Percentiles rank a stretch among this genome's conserved stretches.
Conservation (phyloP, 2,113 vertebrate species). For the Anas platyrhynchos region DNA sequence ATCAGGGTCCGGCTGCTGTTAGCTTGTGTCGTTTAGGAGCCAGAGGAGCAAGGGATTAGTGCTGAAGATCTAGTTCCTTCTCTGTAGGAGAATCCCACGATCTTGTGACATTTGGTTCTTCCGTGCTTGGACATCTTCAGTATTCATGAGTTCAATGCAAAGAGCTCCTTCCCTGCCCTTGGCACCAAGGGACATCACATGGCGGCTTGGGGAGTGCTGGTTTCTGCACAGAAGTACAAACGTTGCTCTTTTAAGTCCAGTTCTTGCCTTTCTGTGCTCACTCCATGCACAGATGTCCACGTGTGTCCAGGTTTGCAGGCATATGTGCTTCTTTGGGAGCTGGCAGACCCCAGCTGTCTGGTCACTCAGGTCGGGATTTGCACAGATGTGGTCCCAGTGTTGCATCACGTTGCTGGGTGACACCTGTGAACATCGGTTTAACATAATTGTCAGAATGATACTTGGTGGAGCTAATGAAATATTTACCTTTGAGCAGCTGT, state of each 20-base stretch:
- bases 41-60: not conserved
- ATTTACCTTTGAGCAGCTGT: slow-evolving; percentile 53
- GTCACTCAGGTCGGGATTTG: rapidly evolving
- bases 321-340: not conserved
- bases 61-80: not conserved
- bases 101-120: not conserved
- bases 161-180: not conserved
- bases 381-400: rapidly evolving
- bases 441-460: not conserved
- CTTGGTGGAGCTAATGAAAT: slow-evolving; percentile 33
- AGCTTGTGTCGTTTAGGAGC: not conserved
- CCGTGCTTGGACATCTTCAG: not conserved
- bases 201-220: not conserved
- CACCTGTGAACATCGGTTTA: not conserved
- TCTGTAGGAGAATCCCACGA: not conserved
- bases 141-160: not conserved
- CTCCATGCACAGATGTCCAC: rapidly evolving
- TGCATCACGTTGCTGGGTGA: not conserved
- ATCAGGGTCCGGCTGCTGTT: not conserved
- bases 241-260: not conserved
- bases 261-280: not conserved
- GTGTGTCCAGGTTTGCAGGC: not conserved
- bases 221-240: not conserved
- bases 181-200: rapidly evolving
- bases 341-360: not conserved